These are phyloP conservation scores for Epistrophella euchroma DNA, from an alignment of 2,888 invertebrate genomes.

Conservation along the genomic window DNA sequence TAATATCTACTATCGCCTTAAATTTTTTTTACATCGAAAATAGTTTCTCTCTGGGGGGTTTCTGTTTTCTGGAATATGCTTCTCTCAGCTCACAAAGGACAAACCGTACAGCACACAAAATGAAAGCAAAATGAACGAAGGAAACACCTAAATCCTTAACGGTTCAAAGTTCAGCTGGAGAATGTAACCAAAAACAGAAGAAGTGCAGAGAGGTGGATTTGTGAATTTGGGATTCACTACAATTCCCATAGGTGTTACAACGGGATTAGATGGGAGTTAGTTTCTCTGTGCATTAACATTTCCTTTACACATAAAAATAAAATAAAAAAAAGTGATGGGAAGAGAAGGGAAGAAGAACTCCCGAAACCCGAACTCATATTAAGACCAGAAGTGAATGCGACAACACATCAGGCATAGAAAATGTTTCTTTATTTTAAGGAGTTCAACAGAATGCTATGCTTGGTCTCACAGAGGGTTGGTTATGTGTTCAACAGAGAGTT, in stretches of 20 bases:
- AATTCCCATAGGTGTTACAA: slow-evolving; percentile 75
- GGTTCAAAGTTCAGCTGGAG: slow-evolving; percentile 66
- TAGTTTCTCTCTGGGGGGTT: slow-evolving; percentile 63
- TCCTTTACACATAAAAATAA: slow-evolving; percentile 60
- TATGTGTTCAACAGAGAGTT: neutral
- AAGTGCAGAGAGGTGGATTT: slow-evolving; percentile 43
- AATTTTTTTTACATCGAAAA: slow-evolving; percentile 61
- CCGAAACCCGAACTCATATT: slow-evolving; percentile 30
- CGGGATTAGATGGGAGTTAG: slow-evolving; percentile 70
- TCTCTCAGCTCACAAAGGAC: slow-evolving; percentile 18
- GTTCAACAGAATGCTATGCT: slow-evolving; percentile 19
- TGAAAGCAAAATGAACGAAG: slow-evolving; percentile 38
- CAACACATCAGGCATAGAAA: slow-evolving; percentile 35
- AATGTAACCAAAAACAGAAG: slow-evolving; percentile 19
- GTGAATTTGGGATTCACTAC: slow-evolving; percentile 60
- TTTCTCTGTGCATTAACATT: slow-evolving; percentile 68
- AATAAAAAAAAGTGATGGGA: slow-evolving; percentile 21
- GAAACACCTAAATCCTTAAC: slow-evolving; percentile 58
- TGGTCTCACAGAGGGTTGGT: slow-evolving; percentile 42
- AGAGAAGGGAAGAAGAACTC: neutral
- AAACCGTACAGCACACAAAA: slow-evolving; percentile 14
- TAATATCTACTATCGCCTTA: slow-evolving; percentile 49
- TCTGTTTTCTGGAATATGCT: slow-evolving; percentile 49
- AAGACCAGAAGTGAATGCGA: slow-evolving; percentile 61
- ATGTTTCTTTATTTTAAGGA: slow-evolving; percentile 50